phyloP scores from a whole-genome alignment of 1,140 invertebrate genomes.

The Drosophila pandora region DNA sequence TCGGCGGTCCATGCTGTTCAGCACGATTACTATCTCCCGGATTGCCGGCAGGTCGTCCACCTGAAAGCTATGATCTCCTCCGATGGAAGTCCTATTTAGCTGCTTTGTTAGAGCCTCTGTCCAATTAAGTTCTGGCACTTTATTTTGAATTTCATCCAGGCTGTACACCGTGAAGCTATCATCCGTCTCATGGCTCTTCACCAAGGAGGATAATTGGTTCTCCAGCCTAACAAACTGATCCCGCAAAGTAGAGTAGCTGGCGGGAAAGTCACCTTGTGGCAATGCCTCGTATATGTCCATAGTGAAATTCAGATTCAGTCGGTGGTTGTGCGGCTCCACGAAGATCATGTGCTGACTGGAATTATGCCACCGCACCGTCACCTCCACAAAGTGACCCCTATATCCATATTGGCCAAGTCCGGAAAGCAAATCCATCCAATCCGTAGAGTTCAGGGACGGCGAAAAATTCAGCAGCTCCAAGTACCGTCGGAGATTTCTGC shows the following conservation, averaged over 20 bases:
- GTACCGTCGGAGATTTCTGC: conserved; percentile 39
- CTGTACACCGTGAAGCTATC: conserved; percentile 33
- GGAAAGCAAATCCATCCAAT: conserved; percentile 58
- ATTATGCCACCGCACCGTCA: conserved; percentile 59
- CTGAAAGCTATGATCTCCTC: conserved; percentile 30
- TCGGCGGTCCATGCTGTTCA: conserved; percentile 38
- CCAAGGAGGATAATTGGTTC: conserved; percentile 9
- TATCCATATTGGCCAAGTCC: conserved; percentile 60
- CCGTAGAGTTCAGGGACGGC: background rate
- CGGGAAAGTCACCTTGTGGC: background rate
- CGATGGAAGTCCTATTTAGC: conserved; percentile 16
- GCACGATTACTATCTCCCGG: conserved; percentile 13
- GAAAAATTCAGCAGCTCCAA: conserved; percentile 33
- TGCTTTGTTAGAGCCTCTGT: conserved; percentile 27
- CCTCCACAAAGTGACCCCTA: conserved; percentile 51
- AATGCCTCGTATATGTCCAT: conserved; percentile 40
- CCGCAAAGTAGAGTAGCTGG: conserved; percentile 12
- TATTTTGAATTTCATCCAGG: conserved; percentile 33
- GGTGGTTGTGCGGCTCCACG: conserved; percentile 58
- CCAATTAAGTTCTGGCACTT: conserved; percentile 53
- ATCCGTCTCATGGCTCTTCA: conserved; percentile 12
- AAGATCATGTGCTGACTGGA: conserved; percentile 52
- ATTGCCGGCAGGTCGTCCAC: conserved; percentile 53
- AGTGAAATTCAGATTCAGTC: conserved; percentile 48
- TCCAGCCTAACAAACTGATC: conserved; percentile 34